Evolutionary conservation across 2,888 invertebrate genomes (phyloP), one percentile per base, ranked within the genome.

Genomic region (Hydrotaea cyrtoneurina): DNA sequence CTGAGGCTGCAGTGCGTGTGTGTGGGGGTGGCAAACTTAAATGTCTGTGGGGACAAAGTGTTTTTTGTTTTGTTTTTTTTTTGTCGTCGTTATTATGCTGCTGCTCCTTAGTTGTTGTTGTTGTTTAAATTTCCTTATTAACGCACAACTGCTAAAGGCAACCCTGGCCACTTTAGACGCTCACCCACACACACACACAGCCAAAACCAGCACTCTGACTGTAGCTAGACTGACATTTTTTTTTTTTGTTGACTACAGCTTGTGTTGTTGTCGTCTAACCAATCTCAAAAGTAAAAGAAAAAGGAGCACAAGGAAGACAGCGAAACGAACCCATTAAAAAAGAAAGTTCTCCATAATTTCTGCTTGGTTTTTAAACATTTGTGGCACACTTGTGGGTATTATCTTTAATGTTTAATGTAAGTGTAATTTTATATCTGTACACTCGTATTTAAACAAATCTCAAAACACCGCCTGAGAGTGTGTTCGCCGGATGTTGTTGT

Each of bases 301-400:
- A 59, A 59, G 21, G 53, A 57, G 2, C 36, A 73, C n/a, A 69
- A 50, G 23, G n/a, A 64, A 1, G 43, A 21, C 19, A 53, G 36
- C n/a, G 43, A 11, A 43, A 76, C 50, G 69, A 69, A 46, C 46
- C 69, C 69, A 69, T 69, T 69, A 69, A 69, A 43, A 69, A 46
- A 46, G 13, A 69, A 69, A 69, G 69, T 69, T 69, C 46, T 69
- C 15, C 2, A 15, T 23, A 36, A 26, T 71, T 53, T 53, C 17
- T 50, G 26, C 17, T 69, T 8, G 21, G 10, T 69, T 69, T 43
- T 66, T 46, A 77, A 74, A 39, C 73, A 72, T 78, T 78, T 78
- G 83, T 80, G 83, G 83, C 83, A 83, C 83, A 83, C 85, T 86
- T 83, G 85, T 78, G 83, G 80, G 83, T 78, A 86, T 86, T 83